Base-by-base conservation (phyloP, 1,140 invertebrate genomes). In the Mamestra configurata region DNA sequence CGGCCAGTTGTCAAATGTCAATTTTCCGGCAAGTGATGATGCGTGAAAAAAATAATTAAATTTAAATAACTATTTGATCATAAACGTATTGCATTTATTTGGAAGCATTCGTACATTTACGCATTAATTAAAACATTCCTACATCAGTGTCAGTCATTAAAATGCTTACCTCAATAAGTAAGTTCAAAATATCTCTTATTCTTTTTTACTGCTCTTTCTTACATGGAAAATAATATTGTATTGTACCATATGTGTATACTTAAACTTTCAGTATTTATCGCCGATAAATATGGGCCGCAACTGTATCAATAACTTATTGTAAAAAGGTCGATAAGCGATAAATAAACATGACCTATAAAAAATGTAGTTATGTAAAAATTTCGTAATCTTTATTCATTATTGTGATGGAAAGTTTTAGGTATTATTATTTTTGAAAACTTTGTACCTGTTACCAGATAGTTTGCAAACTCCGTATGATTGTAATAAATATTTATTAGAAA, bases 161-260 rank as follows among this genome's bases (percentile, higher is more conserved):
- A 71, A 85, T 85, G 84, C 24, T 85, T 22, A 57, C 75, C 10
- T 64, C 79, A 75, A 37, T 81, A 55, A 77, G 82, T 82, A 68
- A 82, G 84, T 82, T 27, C 2, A 24, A 27, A 53, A 10, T 27
- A 18, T 15, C 1, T 10, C 49, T 49, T 27, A 5, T n/a, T 2
- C 43, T 20, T 43, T 13, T 66, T 22, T 13, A 43, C 8, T 43
- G 20, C 20, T 46, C 1, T 6, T 8, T 49, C 46, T 18, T 4
- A 6, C 13, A 46, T 24, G 22, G 15, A 1, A 18, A 49, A 20
- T 68, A 43, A 15, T 18, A 27, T 24, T 43, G 8, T 10, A 20
- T 18, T 40, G 43, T 15, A 15, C 13, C 8, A 7, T 20, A 10
- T 40, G 59, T 35, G 8, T 40, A n/a, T 35, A 64, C 40, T 46